A percentile compares a stretch with the other conserved stretches of the same genome.
phyloP scores from a whole-genome alignment of 2,888 invertebrate species.

The Cephus pygmeus region DNA sequence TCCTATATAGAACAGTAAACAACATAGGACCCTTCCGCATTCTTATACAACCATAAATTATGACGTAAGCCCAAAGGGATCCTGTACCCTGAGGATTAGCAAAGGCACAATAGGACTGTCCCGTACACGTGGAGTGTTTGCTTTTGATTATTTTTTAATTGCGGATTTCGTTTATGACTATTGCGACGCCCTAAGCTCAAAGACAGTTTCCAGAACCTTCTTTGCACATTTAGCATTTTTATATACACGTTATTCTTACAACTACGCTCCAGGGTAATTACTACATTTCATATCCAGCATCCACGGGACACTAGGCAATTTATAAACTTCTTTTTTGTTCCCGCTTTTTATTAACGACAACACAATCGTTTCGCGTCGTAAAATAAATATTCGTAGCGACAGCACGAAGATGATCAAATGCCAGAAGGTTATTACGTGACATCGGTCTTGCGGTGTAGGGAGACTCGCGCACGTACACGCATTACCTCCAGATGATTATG shows the following conservation, averaged over 20 bases:
- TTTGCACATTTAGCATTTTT: background rate
- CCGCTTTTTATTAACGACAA: background rate
- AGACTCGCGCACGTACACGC: background rate
- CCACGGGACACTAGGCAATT: background rate
- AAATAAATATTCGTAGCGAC: background rate
- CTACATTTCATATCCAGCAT: background rate
- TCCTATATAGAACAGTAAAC: slow-evolving; percentile 56
- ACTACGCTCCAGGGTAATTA: background rate
- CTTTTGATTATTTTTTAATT: slow-evolving; percentile 34
- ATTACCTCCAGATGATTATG: slow-evolving; percentile 55
- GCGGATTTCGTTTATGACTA: slow-evolving; percentile 1
- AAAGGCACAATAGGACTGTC: slow-evolving; percentile 25
- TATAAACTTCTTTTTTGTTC: background rate
- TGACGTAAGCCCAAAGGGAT: slow-evolving; percentile 52
- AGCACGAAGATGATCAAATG: slow-evolving; percentile 38
- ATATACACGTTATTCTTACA: background rate
- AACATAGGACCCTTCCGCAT: slow-evolving; percentile 57
- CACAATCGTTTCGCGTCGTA: background rate
- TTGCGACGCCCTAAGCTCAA: background rate
- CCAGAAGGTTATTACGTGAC: slow-evolving; percentile 37
- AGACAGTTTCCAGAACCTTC: background rate
- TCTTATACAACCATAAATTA: slow-evolving; percentile 64
- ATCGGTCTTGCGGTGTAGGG: slow-evolving; percentile 31
- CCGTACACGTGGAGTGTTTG: slow-evolving; percentile 25
- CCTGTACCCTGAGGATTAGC: slow-evolving; percentile 45